Conservation (phyloP, 2,888 invertebrate genomes). For the Portevinia maculata region DNA sequence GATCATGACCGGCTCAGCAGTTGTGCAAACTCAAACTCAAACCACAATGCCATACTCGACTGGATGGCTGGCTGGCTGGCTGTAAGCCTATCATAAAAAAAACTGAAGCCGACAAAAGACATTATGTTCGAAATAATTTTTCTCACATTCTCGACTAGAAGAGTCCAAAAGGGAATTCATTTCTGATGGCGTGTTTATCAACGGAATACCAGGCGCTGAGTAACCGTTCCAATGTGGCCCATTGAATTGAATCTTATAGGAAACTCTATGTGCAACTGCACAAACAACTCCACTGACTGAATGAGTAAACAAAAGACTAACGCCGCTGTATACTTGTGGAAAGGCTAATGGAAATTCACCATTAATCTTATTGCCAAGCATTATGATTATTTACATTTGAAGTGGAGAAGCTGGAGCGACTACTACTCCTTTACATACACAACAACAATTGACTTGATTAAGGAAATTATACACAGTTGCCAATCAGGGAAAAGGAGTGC, state of each 20-base stretch:
- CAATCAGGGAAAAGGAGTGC: conserved; percentile 53
- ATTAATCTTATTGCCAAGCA: conserved; percentile 67
- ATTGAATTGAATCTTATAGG: conserved; percentile 38
- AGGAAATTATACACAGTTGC: conserved; percentile 60
- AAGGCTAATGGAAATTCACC: conserved; percentile 68
- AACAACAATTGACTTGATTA: conserved; percentile 68
- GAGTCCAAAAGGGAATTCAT: conserved; percentile 66
- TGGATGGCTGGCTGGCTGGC: conserved; percentile 23
- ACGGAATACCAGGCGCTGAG: conserved; percentile 46
- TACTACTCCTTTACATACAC: conserved; percentile 13
- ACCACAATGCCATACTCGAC: conserved; percentile 50
- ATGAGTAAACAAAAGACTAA: conserved; percentile 67
- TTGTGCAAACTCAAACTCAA: conserved; percentile 65
- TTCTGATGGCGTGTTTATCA: conserved; percentile 66
- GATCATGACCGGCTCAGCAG: conserved; percentile 64
- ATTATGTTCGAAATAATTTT: conserved; percentile 72
- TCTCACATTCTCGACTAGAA: conserved; percentile 72
- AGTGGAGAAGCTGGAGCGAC: conserved; percentile 33
- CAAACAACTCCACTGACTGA: conserved; percentile 24
- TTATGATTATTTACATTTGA: conserved; percentile 66
- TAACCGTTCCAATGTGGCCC: conserved; percentile 32
- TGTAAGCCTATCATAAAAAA: conserved; percentile 66
- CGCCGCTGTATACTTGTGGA: conserved; percentile 59
- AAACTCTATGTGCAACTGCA: conserved; percentile 26
- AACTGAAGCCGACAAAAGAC: conserved; percentile 72